Base-by-base conservation (phyloP, 2,888 invertebrate species). In the Uloborus plumipes region DNA sequence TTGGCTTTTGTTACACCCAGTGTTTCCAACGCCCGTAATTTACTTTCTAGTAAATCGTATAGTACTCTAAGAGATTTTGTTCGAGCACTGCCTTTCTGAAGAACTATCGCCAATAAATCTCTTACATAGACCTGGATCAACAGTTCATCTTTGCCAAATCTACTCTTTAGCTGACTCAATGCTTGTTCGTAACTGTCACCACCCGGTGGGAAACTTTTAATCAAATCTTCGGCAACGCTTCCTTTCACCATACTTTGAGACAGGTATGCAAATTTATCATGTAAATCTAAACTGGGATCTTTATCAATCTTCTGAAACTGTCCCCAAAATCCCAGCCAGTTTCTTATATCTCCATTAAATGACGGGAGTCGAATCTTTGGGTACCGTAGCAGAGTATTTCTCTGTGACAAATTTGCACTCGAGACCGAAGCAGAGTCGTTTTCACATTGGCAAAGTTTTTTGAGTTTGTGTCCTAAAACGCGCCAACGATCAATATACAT, bases 281-380 rank as follows among this genome's bases (percentile, higher is more conserved):
- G 66, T 39, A 66, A n/a, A 13, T 47, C 4, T 2, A 49, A 49
- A 39, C 47, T 66, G 18, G 3, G 66, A n/a, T 47, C 50, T 16
- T 66, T 66, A 49, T 31, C n/a, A 13, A 39, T 66, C 16, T 66
- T 14, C 18, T 61, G 61, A 20, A 61, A 61, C 26, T 61, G 61
- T 15, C 13, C 20, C 61, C 61, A 61, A 11, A 16, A 61, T 22
- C 20, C 4, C 4, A 61, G 20, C 61, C 7, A 14, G 22, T 61
- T 61, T 61, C 61, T 61, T 61, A 61, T 20, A 61, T 61, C 13
- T 14, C 61, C 61, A 61, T 61, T 26, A n/a, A 22, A 61, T 26
- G 61, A 20, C 16, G 26, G 20, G 7, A 61, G 26, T n/a, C 20
- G 20, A 11, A 61, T 11, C 22, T 61, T 61, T 11, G 61, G 61